These are phyloP conservation scores for Phaedon cochleariae DNA, from an alignment of 2,888 invertebrate genomes.

Conservation along the genomic window DNA sequence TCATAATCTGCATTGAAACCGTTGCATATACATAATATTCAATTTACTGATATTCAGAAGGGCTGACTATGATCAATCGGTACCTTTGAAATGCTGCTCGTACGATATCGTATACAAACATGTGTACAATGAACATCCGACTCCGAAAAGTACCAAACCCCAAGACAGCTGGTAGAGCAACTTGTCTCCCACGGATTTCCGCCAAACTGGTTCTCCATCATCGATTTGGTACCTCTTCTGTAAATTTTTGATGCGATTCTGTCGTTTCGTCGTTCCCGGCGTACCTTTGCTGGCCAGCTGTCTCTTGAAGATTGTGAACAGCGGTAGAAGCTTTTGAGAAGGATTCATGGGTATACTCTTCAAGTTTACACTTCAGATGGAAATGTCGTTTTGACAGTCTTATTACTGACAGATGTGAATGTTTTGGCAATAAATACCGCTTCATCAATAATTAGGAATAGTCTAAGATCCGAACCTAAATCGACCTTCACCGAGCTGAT, in stretches of 20 bases:
- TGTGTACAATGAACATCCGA: slow-evolving; percentile 15
- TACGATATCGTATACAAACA: slow-evolving; percentile 13
- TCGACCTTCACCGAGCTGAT: no score
- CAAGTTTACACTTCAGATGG: background rate
- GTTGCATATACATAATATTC: no score
- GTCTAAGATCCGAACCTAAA: no score
- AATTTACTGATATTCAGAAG: no score
- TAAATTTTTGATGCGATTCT: slow-evolving; percentile 7
- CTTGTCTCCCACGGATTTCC: slow-evolving; percentile 8
- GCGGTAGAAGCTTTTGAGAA: background rate
- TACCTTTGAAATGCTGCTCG: slow-evolving; percentile 16
- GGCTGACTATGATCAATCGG: background rate
- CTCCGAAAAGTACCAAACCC: background rate
- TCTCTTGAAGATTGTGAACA: background rate
- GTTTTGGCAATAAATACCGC: no score
- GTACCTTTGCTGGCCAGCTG: background rate
- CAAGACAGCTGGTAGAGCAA: slow-evolving; percentile 7
- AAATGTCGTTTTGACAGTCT: no score
- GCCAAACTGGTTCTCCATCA: slow-evolving; percentile 24
- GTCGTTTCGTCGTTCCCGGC: background rate
- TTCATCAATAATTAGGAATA: no score
- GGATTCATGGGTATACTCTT: background rate
- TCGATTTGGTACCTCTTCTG: slow-evolving; percentile 23
- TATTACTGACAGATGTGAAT: no score
- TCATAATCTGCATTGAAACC: no score